phyloP scores from a whole-genome alignment of 1,140 invertebrate genomes.

The Metaphire vulgaris region DNA sequence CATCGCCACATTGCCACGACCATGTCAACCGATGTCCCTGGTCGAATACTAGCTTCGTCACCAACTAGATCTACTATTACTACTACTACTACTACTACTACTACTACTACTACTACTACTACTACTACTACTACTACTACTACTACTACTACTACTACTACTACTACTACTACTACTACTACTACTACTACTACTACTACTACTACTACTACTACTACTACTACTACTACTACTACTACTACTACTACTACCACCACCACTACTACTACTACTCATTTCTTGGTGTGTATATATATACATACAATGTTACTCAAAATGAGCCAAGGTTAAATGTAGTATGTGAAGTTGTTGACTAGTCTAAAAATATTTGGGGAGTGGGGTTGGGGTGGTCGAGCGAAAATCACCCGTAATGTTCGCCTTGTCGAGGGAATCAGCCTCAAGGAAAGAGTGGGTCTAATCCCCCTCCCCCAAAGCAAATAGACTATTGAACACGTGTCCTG shows the following conservation, averaged over 20 bases:
- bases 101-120: neutral
- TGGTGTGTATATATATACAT: too few relatives aligned
- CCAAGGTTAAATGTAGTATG: too few relatives aligned
- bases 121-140: neutral
- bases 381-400: too few relatives aligned
- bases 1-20: too few relatives aligned
- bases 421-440: too few relatives aligned
- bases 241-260: neutral
- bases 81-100: neutral
- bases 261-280: neutral
- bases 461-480: too few relatives aligned
- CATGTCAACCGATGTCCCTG: neutral
- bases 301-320: too few relatives aligned
- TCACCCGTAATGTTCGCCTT: too few relatives aligned
- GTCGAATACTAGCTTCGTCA: neutral
- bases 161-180: neutral
- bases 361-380: too few relatives aligned
- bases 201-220: neutral
- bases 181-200: neutral
- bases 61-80: neutral
- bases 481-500: too few relatives aligned
- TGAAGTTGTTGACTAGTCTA: too few relatives aligned
- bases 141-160: neutral
- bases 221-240: neutral
- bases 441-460: too few relatives aligned